These are phyloP conservation scores for Parasteatoda lunata DNA, from an alignment of 2,888 invertebrate genomes.

Conservation along the genomic window DNA sequence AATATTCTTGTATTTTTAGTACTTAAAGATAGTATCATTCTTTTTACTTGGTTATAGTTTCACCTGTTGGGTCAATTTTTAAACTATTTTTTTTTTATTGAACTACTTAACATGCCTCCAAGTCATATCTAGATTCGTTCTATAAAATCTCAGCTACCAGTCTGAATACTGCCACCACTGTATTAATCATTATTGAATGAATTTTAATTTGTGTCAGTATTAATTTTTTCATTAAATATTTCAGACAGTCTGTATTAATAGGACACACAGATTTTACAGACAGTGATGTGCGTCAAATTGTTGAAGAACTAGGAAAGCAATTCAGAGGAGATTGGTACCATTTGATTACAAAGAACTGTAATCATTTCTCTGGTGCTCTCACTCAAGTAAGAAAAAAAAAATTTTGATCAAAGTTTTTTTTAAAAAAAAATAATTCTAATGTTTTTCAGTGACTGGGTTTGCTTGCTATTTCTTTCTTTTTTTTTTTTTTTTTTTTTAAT, in stretches of 20 bases:
- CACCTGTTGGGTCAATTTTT: not conserved
- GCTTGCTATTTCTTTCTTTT: too few relatives aligned
- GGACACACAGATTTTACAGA: constrained; percentile 98
- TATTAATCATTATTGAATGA: not conserved
- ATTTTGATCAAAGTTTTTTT: not conserved
- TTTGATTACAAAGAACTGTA: constrained; percentile 99
- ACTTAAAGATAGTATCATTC: too few relatives aligned
- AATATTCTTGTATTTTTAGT: too few relatives aligned
- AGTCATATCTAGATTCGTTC: too few relatives aligned
- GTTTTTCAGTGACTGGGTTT: too few relatives aligned
- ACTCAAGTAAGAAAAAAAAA: constrained; percentile 81
- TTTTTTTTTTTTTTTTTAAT: too few relatives aligned
- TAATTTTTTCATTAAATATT: constrained; percentile 19
- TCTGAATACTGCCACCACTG: too few relatives aligned
- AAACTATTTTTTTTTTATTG: not conserved
- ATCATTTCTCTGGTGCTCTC: constrained; percentile 95
- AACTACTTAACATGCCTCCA: too few relatives aligned
- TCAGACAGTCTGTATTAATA: constrained; percentile 84
- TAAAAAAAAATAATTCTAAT: too few relatives aligned
- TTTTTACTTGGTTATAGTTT: too few relatives aligned
- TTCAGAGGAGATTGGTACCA: constrained; percentile 98
- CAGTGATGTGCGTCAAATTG: constrained; percentile 92
- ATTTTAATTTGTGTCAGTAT: too few relatives aligned
- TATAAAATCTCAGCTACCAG: too few relatives aligned
- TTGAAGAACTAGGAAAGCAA: constrained; percentile 94